phyloP scores from a whole-genome alignment of 2,888 invertebrate species.

The Flabesymbios commensalis region DNA sequence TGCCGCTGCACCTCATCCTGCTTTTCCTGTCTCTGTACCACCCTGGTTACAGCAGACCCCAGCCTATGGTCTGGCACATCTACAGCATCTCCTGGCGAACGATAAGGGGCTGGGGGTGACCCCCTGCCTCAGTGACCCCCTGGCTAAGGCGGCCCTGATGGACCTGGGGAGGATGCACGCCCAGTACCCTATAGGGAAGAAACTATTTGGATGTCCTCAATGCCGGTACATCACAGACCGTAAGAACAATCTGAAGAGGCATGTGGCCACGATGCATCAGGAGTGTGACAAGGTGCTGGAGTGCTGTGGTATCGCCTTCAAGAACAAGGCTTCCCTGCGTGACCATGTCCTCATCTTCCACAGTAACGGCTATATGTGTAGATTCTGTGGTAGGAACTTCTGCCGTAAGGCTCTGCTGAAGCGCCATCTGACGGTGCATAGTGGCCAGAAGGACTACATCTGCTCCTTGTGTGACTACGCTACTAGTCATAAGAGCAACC shows the following conservation, averaged over 20 bases:
- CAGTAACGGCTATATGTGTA: conserved; percentile 59
- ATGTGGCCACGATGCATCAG: conserved; percentile 61
- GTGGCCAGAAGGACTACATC: conserved; percentile 61
- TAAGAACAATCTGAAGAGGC: conserved; percentile 61
- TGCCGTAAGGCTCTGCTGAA: conserved; percentile 62
- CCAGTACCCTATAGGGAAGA: conserved; percentile 18
- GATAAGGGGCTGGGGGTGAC: not conserved
- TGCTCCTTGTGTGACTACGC: conserved; percentile 61
- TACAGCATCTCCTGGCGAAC: not conserved
- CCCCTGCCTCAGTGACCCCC: not conserved
- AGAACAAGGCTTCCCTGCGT: conserved; percentile 59
- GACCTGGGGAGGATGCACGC: not conserved
- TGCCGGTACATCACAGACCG: conserved; percentile 56
- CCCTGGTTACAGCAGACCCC: not conserved
- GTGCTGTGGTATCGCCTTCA: conserved; percentile 58
- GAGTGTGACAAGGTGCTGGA: conserved; percentile 48
- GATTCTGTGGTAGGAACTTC: conserved; percentile 59
- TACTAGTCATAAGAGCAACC: conserved; percentile 63
- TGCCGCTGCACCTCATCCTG: not conserved
- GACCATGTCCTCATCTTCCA: conserved; percentile 59
- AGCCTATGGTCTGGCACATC: not conserved
- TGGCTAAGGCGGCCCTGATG: conserved; percentile 1
- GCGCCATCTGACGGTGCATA: conserved; percentile 62
- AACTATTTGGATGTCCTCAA: conserved; percentile 48
- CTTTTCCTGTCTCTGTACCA: not conserved